Conservation (phyloP, 2,888 invertebrate species). For the Tenodera sinensis region DNA sequence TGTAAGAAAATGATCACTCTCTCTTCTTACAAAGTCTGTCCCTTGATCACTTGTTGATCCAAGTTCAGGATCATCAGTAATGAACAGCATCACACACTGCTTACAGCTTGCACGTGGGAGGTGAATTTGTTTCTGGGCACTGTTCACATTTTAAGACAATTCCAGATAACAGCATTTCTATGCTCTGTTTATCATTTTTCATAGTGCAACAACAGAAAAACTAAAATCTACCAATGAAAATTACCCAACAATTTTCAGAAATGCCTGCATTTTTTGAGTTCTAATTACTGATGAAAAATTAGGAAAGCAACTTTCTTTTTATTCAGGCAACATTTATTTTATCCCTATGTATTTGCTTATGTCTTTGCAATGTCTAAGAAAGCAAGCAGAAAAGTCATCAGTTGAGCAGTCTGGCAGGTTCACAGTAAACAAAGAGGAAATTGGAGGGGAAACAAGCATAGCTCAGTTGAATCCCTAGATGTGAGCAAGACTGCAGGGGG, state of each 20-base stretch:
- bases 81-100: background rate
- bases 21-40: background rate
- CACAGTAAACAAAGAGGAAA: background rate
- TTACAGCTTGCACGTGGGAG: background rate
- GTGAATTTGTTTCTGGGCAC: background rate
- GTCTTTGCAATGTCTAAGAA: background rate
- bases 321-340: background rate
- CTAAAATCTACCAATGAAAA: no score
- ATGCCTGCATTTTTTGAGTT: no score
- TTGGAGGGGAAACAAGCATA: background rate
- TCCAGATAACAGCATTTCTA: background rate
- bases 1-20: background rate
- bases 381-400: background rate
- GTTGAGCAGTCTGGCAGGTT: background rate
- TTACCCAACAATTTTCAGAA: no score
- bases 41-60: background rate
- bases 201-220: background rate
- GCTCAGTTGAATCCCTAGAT: background rate
- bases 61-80: background rate
- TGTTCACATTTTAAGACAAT: background rate
- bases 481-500: background rate
- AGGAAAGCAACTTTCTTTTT: no score
- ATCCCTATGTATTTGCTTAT: background rate
- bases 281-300: no score
- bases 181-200: background rate